Evolutionary conservation across 2,113 vertebrate genomes (phyloP), one percentile per base, ranked within the genome.

Genomic region (Murina feae): DNA sequence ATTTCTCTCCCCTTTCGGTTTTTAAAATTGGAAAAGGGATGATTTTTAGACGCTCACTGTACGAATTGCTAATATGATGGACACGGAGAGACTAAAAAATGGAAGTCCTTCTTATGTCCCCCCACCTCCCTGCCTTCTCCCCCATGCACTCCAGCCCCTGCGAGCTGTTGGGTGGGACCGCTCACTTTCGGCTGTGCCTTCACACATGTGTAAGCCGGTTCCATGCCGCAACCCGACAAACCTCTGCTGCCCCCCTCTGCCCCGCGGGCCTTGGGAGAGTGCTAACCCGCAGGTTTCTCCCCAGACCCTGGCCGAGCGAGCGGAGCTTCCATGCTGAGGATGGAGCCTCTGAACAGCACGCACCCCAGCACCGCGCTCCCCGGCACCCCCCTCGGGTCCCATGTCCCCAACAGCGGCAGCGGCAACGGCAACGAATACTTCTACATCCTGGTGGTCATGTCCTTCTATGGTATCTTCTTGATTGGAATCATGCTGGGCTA

Each of bases 401-500:
- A 92, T 9, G 83, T 49, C 90, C 32, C 92, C 47, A 32, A 39
- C 88, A 1, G 96, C 86, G 21, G n/a, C 85, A 82, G 79, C 1
- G 51, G 96, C 44, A 96, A 6, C 58, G 32, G 63, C 32, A n/a
- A 96, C 0, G 99, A 99, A 35, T 99, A 99, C 89, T 98, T 99
- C 82, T 99, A 99, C 96, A 98, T 99, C 35, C 92, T 99, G 80
- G 99, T 99, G 0, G 99, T 99, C 84, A 98, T 99, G 98, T 99
- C 98, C 89, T 99, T 99, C 98, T 99, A 99, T 0, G 99, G 99
- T 63, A 85, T 99, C 95, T 99, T 99, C 97, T 98, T 99, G 95
- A 98, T 98, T 20, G 99, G 99, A 32, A 99, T 99, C 87, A 99
- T 99, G 99, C 96, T 99, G 51, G 99, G 99, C 85, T 99, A 99